A percentile compares a stretch with the other conserved stretches of the same genome.
Evolutionary conservation across 1,140 invertebrate genomes (phyloP).

Genomic region (Helicorthomorpha holstii): DNA sequence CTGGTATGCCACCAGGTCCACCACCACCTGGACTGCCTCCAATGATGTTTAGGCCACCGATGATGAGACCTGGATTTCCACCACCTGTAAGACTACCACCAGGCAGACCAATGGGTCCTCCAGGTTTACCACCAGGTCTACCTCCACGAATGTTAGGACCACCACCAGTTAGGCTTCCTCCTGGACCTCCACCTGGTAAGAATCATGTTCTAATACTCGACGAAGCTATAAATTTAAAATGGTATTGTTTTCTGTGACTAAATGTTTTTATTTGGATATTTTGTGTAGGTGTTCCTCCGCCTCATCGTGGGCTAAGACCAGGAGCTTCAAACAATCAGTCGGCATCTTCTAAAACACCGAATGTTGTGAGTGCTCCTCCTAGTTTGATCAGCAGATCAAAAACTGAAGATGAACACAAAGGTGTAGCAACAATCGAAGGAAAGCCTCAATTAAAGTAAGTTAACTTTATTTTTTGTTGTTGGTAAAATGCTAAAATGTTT

Average conservation of each 20-base stretch:
- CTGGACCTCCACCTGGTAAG: constrained; percentile 47
- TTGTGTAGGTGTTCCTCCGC: constrained; percentile 29
- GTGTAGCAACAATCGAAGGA: constrained; percentile 69
- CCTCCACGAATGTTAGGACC: constrained; percentile 27
- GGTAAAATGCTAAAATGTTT: background rate
- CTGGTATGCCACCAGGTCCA: constrained; percentile 4
- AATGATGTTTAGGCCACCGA: constrained; percentile 21
- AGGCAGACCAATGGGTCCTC: constrained; percentile 28
- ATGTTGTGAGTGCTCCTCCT: constrained; percentile 62
- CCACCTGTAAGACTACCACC: constrained; percentile 1
- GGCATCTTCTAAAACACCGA: constrained; percentile 35
- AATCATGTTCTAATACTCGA: constrained; percentile 14
- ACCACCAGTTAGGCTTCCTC: constrained; percentile 28
- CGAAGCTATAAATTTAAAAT: background rate
- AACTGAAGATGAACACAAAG: constrained; percentile 25
- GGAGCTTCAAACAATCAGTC: constrained; percentile 19
- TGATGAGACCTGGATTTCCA: background rate
- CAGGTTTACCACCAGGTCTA: constrained; percentile 33
- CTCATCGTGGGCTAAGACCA: constrained; percentile 18
- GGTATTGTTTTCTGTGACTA: constrained; percentile 1
- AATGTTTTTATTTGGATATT: background rate
- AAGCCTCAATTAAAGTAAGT: constrained; percentile 67
- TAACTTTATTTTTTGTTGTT: background rate
- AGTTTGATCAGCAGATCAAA: constrained; percentile 48
- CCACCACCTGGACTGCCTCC: constrained; percentile 21